Percentiles rank a stretch among this genome's conserved stretches.
Evolutionary conservation across 2,797 vertebrate genomes (phyloP).

Genomic region (Labeo calbasu): DNA sequence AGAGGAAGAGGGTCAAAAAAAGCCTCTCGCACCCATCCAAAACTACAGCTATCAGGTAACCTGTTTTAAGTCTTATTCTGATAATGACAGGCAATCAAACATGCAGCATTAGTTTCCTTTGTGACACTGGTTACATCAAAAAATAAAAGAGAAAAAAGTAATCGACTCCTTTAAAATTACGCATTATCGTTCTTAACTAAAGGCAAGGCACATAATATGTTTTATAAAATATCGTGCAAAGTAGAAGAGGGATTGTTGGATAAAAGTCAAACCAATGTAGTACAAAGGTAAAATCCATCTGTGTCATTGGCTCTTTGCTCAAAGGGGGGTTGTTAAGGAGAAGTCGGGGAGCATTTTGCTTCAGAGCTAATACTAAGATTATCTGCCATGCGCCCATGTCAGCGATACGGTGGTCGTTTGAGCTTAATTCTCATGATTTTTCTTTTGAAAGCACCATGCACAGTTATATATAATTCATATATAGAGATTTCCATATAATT

Average conservation of each 20-base stretch:
- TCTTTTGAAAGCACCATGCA: constrained; percentile 84
- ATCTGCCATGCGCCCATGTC: constrained; percentile 83
- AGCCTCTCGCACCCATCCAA: constrained; percentile 47
- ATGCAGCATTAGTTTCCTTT: constrained; percentile 81
- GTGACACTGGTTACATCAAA: constrained; percentile 78
- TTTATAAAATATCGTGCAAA: constrained; percentile 96
- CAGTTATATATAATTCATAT: constrained; percentile 64
- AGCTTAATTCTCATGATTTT: constrained; percentile 74
- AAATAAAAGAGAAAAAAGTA: constrained; percentile 61
- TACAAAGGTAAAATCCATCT: constrained; percentile 61
- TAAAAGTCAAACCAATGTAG: constrained; percentile 68
- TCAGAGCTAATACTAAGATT: constrained; percentile 67
- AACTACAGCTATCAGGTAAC: constrained; percentile 56
- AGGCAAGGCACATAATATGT: constrained; percentile 99
- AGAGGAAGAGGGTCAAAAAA: constrained; percentile 36
- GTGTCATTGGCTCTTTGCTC: constrained; percentile 59
- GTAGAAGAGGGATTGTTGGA: constrained; percentile 75
- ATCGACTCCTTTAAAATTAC: constrained; percentile 58
- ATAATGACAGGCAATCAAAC: constrained; percentile 79
- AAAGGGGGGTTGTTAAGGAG: constrained; percentile 26
- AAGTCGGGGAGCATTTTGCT: constrained; percentile 43
- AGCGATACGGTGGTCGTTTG: constrained; percentile 73
- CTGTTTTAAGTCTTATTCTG: constrained; percentile 58
- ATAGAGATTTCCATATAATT: constrained; percentile 58
- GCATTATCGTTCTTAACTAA: constrained; percentile 85